Evolutionary conservation across 2,113 vertebrate genomes (phyloP).

Genomic region (Ceratotherium simum): DNA sequence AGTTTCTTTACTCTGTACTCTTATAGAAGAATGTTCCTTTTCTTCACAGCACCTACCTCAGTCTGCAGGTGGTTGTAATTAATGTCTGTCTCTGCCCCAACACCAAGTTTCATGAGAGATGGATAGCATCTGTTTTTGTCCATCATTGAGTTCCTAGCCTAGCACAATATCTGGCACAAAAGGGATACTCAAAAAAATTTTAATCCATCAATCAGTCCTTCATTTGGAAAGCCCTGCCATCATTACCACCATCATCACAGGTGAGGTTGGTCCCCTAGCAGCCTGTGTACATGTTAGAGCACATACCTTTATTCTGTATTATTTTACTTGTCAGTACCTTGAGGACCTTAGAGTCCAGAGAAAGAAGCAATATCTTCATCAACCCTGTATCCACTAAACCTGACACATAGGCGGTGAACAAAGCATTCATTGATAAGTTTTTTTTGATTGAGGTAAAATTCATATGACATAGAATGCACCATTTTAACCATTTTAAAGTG

Average conservation of each 20-base stretch:
- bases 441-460: slow-evolving; percentile 19
- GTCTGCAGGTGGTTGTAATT: not conserved
- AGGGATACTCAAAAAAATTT: not conserved
- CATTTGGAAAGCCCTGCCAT: not conserved
- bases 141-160: not conserved
- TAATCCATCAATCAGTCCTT: not conserved
- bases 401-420: not conserved
- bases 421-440: not conserved
- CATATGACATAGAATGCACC: not conserved
- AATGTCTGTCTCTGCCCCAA: not conserved
- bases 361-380: not conserved
- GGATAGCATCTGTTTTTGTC: not conserved
- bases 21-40: not conserved
- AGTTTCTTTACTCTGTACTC: not conserved
- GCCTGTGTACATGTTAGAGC: not conserved
- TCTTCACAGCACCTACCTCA: not conserved
- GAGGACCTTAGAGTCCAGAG: slow-evolving; percentile 20
- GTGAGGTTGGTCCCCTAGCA: not conserved
- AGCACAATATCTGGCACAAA: not conserved
- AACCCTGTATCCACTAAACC: not conserved
- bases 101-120: not conserved
- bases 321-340: slow-evolving; percentile 10
- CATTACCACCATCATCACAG: not conserved
- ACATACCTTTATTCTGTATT: not conserved
- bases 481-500: not conserved